Evolutionary conservation across 2,888 invertebrate genomes (phyloP).

Genomic region (Eulithis testata): DNA sequence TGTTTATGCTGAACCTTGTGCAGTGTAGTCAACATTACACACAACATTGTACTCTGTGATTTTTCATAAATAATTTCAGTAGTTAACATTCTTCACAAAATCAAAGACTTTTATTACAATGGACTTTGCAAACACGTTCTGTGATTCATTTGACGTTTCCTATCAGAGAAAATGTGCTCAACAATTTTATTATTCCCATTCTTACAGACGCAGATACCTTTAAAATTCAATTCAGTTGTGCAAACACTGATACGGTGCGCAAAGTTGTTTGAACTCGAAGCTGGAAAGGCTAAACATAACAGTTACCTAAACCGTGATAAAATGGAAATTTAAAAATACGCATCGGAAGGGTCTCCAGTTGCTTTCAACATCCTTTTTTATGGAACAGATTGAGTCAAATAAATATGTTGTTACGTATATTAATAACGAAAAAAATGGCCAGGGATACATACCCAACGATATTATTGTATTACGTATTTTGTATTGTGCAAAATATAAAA

Average conservation of each 20-base stretch:
- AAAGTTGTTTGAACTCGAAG: conserved; percentile 29
- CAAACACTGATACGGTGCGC: conserved; percentile 37
- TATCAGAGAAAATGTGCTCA: conserved; percentile 5
- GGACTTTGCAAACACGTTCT: too few species aligned
- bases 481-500: too few species aligned
- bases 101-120: too few species aligned
- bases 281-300: conserved; percentile 25
- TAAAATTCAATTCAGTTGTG: conserved; percentile 41
- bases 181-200: conserved; percentile 25
- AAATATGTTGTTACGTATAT: not conserved
- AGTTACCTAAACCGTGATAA: conserved; percentile 14
- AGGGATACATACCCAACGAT: too few species aligned
- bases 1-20: too few species aligned
- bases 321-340: conserved; percentile 12
- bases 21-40: too few species aligned
- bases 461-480: too few species aligned
- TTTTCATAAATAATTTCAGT: too few species aligned
- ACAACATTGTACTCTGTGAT: too few species aligned
- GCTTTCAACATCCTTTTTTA: conserved; percentile 12
- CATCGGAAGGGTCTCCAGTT: conserved; percentile 7
- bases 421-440: too few species aligned
- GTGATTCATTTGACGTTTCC: too few species aligned
- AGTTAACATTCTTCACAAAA: too few species aligned
- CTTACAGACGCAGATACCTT: conserved; percentile 19
- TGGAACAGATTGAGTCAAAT: not conserved